Evolutionary conservation across 2,797 vertebrate genomes (phyloP).

Genomic region (Myotis findleyi): DNA sequence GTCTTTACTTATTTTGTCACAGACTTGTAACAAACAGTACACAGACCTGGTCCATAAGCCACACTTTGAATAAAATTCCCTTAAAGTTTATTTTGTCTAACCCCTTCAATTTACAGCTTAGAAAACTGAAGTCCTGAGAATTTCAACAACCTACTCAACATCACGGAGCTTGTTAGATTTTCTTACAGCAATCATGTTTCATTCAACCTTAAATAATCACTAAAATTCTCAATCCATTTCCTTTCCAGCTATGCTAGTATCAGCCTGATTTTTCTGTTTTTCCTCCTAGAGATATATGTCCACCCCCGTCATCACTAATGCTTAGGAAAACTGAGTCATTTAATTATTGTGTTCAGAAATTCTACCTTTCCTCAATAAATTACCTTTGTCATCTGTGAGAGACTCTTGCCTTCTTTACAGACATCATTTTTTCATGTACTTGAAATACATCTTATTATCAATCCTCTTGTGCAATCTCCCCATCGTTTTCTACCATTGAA

Average conservation of each 20-base stretch:
- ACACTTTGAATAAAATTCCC: not conserved
- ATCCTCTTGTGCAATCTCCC: constrained; percentile 63
- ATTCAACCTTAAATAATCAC: constrained; percentile 29
- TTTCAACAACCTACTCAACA: not conserved
- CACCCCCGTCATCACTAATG: constrained; percentile 30
- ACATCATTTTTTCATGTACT: constrained; percentile 67
- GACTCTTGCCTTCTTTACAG: constrained; percentile 50
- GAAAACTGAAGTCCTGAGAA: constrained; percentile 2
- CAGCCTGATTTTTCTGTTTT: constrained; percentile 5
- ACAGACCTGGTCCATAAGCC: not conserved
- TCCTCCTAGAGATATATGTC: not conserved
- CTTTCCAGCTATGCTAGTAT: constrained; percentile 44
- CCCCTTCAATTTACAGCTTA: not conserved
- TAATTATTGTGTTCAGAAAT: constrained; percentile 66
- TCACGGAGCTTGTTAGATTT: not conserved
- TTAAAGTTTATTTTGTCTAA: constrained; percentile 20
- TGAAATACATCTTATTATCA: constrained; percentile 72
- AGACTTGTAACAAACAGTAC: not conserved
- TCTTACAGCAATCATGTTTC: not conserved
- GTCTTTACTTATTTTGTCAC: not conserved
- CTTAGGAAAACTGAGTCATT: constrained; percentile 62
- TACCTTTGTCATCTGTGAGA: constrained; percentile 60
- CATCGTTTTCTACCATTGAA: constrained; percentile 72
- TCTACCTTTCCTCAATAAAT: constrained; percentile 55
- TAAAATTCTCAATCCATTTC: constrained; percentile 27